Conservation (phyloP, 2,888 invertebrate genomes). For the Andrena bicolor region DNA sequence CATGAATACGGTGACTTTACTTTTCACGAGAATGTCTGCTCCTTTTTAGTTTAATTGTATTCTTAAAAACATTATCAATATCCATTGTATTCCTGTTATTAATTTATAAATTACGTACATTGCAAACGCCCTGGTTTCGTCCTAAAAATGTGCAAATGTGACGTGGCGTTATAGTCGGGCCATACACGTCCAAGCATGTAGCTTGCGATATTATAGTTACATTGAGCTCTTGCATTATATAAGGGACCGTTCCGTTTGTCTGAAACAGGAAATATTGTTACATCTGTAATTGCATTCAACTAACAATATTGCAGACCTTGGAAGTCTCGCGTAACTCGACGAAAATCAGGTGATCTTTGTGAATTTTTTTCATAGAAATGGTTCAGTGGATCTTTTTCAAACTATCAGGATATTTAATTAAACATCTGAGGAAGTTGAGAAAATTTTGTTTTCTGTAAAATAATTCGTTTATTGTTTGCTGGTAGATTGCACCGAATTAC, state of each 20-base stretch:
- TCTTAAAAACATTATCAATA: not conserved
- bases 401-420: no score
- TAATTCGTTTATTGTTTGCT: no score
- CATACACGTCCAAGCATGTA: constrained; percentile 51
- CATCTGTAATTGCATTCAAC: not conserved
- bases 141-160: constrained; percentile 78
- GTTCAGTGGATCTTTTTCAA: no score
- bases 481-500: no score
- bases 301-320: no score
- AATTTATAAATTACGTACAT: constrained; percentile 70
- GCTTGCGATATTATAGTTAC: constrained; percentile 56
- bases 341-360: no score
- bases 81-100: not conserved
- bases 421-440: no score
- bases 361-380: no score
- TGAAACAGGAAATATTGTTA: not conserved
- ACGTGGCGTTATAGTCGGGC: constrained; percentile 51
- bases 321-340: no score
- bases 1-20: no score
- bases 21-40: not conserved
- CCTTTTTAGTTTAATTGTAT: not conserved
- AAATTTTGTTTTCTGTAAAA: no score
- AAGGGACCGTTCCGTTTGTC: constrained; percentile 47
- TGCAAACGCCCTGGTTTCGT: constrained; percentile 76
- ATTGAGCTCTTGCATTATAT: constrained; percentile 63